These are phyloP conservation scores for Dusona sp. DNA, from an alignment of 2,888 invertebrate genomes.

Conservation along the genomic window DNA sequence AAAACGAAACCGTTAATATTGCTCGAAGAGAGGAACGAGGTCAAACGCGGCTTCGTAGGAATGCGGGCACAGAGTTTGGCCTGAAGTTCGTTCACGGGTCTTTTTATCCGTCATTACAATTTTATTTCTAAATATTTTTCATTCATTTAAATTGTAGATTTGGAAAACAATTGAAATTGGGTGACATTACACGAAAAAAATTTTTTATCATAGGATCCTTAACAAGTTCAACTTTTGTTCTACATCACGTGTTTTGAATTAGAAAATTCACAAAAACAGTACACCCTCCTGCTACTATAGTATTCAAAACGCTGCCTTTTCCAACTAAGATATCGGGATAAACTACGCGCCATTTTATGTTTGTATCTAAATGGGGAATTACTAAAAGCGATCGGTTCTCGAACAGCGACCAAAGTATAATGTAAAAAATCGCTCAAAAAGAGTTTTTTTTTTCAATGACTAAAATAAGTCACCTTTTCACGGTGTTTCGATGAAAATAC, in stretches of 20 bases:
- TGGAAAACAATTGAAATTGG: not conserved
- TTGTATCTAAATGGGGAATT: not conserved
- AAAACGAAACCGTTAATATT: slow-evolving; percentile 62
- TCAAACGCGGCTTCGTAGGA: slow-evolving; percentile 80
- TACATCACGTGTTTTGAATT: not conserved
- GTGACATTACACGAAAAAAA: not conserved
- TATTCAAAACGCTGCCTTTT: not conserved
- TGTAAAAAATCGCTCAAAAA: too few species aligned
- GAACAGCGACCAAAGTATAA: too few species aligned
- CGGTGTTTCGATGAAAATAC: not conserved
- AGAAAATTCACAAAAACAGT: not conserved
- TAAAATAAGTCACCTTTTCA: not conserved
- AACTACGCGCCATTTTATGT: too few species aligned
- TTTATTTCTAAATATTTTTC: not conserved
- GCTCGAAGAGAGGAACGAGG: slow-evolving; percentile 79
- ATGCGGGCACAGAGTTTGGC: slow-evolving; percentile 80
- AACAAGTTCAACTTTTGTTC: not conserved
- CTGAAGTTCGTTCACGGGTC: slow-evolving; percentile 40
- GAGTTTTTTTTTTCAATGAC: not conserved
- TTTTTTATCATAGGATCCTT: not conserved
- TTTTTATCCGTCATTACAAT: not conserved
- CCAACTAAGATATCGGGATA: too few species aligned
- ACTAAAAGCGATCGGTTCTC: not conserved
- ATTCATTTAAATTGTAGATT: not conserved
- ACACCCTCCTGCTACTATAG: not conserved